phyloP scores from a whole-genome alignment of 2,888 invertebrate genomes.

The Ennomos quercinarius region DNA sequence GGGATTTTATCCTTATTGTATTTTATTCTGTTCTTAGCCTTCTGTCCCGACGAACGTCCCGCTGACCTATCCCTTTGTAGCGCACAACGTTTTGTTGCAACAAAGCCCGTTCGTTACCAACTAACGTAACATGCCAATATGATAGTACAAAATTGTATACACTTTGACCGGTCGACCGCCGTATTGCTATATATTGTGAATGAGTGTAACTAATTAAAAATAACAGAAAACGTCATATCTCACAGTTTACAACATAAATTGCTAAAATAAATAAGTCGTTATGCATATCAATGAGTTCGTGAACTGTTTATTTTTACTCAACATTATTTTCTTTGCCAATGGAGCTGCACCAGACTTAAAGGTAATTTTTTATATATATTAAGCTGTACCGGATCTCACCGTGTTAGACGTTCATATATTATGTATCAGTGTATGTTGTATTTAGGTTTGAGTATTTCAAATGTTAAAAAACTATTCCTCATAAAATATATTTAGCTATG shows the following conservation, averaged over 20 bases:
- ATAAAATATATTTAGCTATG: no score
- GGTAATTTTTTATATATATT: conserved; percentile 56
- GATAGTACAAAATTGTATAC: conserved; percentile 61
- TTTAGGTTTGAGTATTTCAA: neutral
- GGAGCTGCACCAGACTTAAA: conserved; percentile 69
- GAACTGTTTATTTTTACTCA: conserved; percentile 67
- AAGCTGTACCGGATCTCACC: neutral
- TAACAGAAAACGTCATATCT: conserved; percentile 40
- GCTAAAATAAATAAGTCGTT: conserved; percentile 48
- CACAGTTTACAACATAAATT: conserved; percentile 35
- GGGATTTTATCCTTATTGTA: conserved; percentile 74
- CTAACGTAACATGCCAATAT: conserved; percentile 66
- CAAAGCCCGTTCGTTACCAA: conserved; percentile 52
- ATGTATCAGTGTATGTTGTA: neutral
- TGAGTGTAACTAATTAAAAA: conserved; percentile 60
- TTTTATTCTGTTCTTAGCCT: conserved; percentile 77
- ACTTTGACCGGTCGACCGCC: conserved; percentile 53
- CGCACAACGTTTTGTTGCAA: conserved; percentile 51
- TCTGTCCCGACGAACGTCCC: conserved; percentile 70
- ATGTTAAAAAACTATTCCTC: no score
- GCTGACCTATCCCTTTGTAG: conserved; percentile 54
- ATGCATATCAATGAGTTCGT: conserved; percentile 74
- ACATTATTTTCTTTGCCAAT: conserved; percentile 64
- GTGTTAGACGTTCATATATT: neutral
- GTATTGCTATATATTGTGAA: conserved; percentile 67